phyloP scores from a whole-genome alignment of 2,797 vertebrate genomes.

The Paratrypauchen microcephalus region DNA sequence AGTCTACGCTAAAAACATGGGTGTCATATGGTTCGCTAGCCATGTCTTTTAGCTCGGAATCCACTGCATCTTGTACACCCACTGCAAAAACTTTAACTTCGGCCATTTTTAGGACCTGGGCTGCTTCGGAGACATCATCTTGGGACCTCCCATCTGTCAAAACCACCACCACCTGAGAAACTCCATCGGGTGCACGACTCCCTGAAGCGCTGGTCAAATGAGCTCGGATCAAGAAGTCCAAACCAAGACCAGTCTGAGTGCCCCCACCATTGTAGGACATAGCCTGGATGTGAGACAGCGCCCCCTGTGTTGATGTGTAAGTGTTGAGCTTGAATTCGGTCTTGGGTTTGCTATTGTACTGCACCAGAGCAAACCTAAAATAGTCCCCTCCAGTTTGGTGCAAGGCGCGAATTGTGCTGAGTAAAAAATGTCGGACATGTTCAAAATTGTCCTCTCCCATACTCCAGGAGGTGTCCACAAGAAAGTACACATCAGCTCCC shows the following conservation, averaged over 20 bases:
- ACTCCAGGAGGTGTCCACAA: conserved; percentile 91
- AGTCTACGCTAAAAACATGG: conserved; percentile 87
- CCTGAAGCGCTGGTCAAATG: conserved; percentile 83
- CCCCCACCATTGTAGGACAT: conserved; percentile 80
- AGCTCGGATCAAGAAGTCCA: conserved; percentile 81
- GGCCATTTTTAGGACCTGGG: conserved; percentile 76
- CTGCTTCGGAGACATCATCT: conserved; percentile 80
- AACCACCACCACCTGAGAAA: conserved; percentile 85
- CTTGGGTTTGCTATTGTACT: conserved; percentile 79
- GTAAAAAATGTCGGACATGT: conserved; percentile 86
- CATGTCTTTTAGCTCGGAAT: conserved; percentile 83
- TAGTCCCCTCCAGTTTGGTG: conserved; percentile 75
- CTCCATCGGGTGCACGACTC: conserved; percentile 81
- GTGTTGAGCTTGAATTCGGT: conserved; percentile 87
- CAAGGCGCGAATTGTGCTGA: conserved; percentile 82
- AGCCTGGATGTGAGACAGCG: conserved; percentile 82
- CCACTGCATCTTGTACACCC: conserved; percentile 84
- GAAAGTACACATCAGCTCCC: conserved; percentile 90
- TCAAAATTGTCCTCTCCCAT: conserved; percentile 86
- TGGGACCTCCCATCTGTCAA: conserved; percentile 83
- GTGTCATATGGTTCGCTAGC: conserved; percentile 75
- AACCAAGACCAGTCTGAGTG: conserved; percentile 81
- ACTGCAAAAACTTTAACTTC: conserved; percentile 83
- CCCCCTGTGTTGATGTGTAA: conserved; percentile 74
- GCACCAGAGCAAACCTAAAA: conserved; percentile 84